Percentiles rank a stretch among this genome's conserved stretches.
Conservation (phyloP, 2,888 invertebrate species). For the Lypha dubia region DNA sequence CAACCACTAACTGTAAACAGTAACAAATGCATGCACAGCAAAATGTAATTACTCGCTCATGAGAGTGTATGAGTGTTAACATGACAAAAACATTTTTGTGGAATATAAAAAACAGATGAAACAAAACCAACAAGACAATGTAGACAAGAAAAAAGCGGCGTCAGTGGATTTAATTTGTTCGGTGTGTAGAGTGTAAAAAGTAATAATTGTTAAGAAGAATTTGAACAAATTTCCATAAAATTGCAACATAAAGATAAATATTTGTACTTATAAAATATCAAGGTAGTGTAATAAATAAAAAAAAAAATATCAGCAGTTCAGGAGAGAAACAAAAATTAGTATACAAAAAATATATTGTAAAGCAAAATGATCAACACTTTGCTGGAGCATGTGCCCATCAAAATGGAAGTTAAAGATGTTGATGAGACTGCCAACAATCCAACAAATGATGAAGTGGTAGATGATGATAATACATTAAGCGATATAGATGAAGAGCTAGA, state of each 20-base stretch:
- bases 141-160: constrained; percentile 77
- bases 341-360: neutral
- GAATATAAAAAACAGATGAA: constrained; percentile 65
- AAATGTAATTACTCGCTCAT: constrained; percentile 24
- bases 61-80: constrained; percentile 52
- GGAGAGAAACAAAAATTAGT: neutral
- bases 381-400: constrained; percentile 77
- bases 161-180: constrained; percentile 78
- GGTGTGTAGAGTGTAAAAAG: constrained; percentile 62
- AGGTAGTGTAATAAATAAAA: constrained; percentile 4
- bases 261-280: neutral
- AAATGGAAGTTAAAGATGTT: constrained; percentile 73
- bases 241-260: constrained; percentile 4
- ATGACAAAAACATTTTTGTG: constrained; percentile 57
- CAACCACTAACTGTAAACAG: constrained; percentile 50
- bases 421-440: constrained; percentile 59
- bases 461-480: constrained; percentile 55
- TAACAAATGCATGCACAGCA: constrained; percentile 58
- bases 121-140: constrained; percentile 64
- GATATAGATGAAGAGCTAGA: constrained; percentile 75
- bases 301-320: neutral
- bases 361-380: constrained; percentile 77
- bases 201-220: constrained; percentile 48
- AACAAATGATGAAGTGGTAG: constrained; percentile 44
- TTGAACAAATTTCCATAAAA: constrained; percentile 55